These are phyloP conservation scores for Trematomus loennbergii DNA, from an alignment of 2,113 vertebrate species.

Conservation along the genomic window DNA sequence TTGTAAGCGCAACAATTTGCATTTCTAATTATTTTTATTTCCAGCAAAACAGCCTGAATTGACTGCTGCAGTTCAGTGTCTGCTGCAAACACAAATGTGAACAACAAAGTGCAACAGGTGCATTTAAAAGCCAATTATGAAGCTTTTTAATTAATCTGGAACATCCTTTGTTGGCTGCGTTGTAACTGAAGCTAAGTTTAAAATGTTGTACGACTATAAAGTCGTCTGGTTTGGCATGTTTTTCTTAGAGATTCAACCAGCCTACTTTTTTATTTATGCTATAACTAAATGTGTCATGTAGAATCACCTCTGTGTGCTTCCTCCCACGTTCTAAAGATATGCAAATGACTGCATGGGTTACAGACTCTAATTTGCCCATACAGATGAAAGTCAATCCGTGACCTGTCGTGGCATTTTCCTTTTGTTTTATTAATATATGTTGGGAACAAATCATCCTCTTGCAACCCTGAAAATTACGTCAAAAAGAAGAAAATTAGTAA, in stretches of 20 bases:
- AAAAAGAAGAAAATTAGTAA: not conserved
- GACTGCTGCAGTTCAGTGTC: conserved; percentile 26
- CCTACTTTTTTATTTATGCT: conserved; percentile 14
- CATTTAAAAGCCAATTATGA: conserved; percentile 63
- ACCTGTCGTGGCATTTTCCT: not conserved
- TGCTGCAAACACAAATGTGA: conserved; percentile 31
- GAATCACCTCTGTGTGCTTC: not conserved
- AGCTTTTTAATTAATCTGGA: conserved; percentile 63
- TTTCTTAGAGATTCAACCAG: not conserved
- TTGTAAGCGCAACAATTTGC: conserved; percentile 66
- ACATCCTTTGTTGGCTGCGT: conserved; percentile 34
- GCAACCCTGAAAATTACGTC: not conserved
- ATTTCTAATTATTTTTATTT: conserved; percentile 75
- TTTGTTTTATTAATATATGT: not conserved
- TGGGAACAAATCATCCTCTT: not conserved
- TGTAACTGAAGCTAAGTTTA: conserved; percentile 27
- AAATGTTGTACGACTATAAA: not conserved
- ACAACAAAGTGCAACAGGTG: conserved; percentile 62
- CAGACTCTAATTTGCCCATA: conserved; percentile 1
- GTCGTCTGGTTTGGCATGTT: not conserved
- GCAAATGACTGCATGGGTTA: conserved; percentile 20
- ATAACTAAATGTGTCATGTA: conserved; percentile 4
- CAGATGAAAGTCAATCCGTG: not conserved
- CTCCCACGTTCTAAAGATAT: conserved; percentile 21
- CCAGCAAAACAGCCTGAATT: conserved; percentile 45